Evolutionary conservation across 2,113 vertebrate species (phyloP), one percentile per base, ranked within the genome.

Genomic region (Motacilla alba): DNA sequence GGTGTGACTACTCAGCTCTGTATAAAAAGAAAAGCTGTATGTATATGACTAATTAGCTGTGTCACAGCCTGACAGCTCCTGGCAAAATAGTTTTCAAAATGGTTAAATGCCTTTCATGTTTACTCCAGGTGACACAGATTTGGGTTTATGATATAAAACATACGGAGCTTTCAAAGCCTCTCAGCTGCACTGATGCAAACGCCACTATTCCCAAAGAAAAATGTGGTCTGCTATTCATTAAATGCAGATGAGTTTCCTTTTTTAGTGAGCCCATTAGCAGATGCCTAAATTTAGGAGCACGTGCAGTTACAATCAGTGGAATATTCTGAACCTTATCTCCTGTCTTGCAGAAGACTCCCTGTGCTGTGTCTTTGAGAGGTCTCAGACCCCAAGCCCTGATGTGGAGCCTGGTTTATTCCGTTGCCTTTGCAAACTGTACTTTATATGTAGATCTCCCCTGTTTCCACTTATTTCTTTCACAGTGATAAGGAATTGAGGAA

Each of bases 261-360:
- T 92, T 85, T 89, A 94, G 82, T 58, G 83, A 93, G 78, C 50
- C 46, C n/a, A n/a, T 77, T 66, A 91, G 67, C 70, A 83, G 74
- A 87, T 79, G 70, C 27, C 93, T 96, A 87, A 90, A 93, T 94
- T 94, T 97, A 95, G 94, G 63, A 88, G 46, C 59, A 53, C 7
- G 14, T 62, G 85, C 88, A 69, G 41, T 87, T 83, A 56, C 15
- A 77, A 11, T 77, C 52, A 70, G 31, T 77, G 52, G 47, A 63
- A 82, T 78, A 64, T 82, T 92, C 53, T 66, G 37, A 80, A 44
- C 39, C 37, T 73, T 15, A 53, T 89, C 46, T 85, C 50, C 24
- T 33, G 85, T 77, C 22, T 41, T 81, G 30, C 20, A 3, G 59
- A 60, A 35, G 23, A 59, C 55, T 83, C 5, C 2, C 43, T 66